Evolutionary conservation across 1,140 invertebrate species (phyloP).

Genomic region (Calosoma granatense): DNA sequence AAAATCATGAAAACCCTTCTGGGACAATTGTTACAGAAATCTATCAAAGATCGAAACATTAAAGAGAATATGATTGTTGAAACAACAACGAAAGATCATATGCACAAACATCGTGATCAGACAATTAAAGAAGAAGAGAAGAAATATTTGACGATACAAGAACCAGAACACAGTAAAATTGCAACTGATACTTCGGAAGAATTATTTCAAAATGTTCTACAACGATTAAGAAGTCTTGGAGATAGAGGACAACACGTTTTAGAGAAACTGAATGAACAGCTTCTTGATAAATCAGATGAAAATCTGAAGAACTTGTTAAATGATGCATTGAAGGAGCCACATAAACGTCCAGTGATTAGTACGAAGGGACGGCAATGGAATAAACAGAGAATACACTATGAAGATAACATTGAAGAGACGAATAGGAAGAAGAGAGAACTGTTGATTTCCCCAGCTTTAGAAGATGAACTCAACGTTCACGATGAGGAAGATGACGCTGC

Average conservation of each 20-base stretch:
- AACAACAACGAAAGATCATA: constrained; percentile 12
- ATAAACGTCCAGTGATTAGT: constrained; percentile 13
- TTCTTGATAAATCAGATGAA: constrained; percentile 21
- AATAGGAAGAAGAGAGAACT: constrained; percentile 28
- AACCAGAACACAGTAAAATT: not conserved
- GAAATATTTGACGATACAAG: constrained; percentile 21
- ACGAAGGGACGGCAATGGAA: constrained; percentile 27
- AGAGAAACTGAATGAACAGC: constrained; percentile 35
- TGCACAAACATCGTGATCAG: constrained; percentile 27
- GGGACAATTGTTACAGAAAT: constrained; percentile 14
- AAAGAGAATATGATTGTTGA: not conserved
- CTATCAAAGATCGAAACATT: not conserved
- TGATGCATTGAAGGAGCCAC: constrained; percentile 10
- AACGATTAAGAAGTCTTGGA: constrained; percentile 42
- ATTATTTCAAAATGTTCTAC: constrained; percentile 46
- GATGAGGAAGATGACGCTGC: constrained; percentile 49
- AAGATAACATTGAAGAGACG: constrained; percentile 24
- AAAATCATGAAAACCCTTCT: constrained; percentile 34
- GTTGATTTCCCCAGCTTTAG: constrained; percentile 33
- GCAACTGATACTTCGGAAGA: constrained; percentile 40
- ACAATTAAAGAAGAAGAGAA: constrained; percentile 26
- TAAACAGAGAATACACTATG: constrained; percentile 25
- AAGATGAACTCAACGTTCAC: constrained; percentile 39
- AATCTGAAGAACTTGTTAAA: constrained; percentile 13
- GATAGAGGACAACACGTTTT: constrained; percentile 42